Evolutionary conservation across 92 coral and sea anemone genomes (phyloP).

Genomic region (Heteractis magnifica): DNA sequence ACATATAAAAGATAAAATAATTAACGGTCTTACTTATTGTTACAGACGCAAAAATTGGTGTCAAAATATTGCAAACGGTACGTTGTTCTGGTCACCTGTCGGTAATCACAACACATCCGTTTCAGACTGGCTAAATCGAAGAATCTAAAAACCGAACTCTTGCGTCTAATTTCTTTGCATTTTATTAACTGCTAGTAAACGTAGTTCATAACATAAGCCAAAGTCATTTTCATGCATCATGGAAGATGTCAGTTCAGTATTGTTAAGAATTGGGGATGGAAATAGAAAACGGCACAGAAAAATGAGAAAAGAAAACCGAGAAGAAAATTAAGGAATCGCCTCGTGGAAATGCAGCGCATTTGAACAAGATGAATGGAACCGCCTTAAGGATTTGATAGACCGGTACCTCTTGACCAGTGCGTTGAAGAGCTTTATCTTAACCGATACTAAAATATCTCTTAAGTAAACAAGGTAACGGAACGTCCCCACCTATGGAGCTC

Average conservation of each 20-base stretch:
- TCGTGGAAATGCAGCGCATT: neutral
- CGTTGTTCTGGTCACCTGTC: neutral
- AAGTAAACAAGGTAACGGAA: slow-evolving; percentile 23
- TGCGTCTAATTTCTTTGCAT: too few species aligned
- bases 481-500: slow-evolving; percentile 26
- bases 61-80: neutral
- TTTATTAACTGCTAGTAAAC: too few species aligned
- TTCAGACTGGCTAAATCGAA: too few species aligned
- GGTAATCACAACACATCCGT: neutral
- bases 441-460: slow-evolving; percentile 15
- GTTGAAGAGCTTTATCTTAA: neutral
- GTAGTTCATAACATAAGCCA: too few species aligned
- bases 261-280: too few species aligned
- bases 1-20: neutral
- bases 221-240: too few species aligned
- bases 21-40: neutral
- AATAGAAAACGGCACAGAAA: too few species aligned
- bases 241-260: too few species aligned
- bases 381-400: neutral
- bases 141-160: neutral
- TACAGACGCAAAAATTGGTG: neutral
- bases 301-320: neutral
- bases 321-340: neutral
- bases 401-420: neutral
- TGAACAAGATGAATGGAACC: neutral